Evolutionary conservation across 2,888 invertebrate genomes (phyloP), one percentile per base, ranked within the genome.

Genomic region (Thera obeliscata): DNA sequence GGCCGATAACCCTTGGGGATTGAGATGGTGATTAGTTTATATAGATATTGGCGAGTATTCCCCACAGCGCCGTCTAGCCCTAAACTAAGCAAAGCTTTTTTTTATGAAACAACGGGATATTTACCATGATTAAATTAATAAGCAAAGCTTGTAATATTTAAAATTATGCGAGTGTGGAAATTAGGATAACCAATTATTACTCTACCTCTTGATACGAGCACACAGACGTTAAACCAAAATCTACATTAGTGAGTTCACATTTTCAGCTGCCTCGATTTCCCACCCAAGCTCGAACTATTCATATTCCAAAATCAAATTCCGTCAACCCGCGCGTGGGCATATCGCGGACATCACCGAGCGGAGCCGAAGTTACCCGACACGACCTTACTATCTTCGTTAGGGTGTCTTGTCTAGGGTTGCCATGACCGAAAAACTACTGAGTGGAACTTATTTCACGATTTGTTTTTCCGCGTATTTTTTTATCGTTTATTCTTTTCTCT

Each of bases 301-400:
- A 67, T 71, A 73, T 72, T 74, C 69, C 60, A 67, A 73, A 74
- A 74, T 72, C 62, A 66, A 73, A 71, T 78, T 79, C 78, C 80
- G 76, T 80, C 83, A 81, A 80, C 70, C 71, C 76, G 84, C 83
- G 85, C 85, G 85, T 85, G 83, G 86, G 86, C 84, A 79, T 78
- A 85, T 85, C 85, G 70, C 78, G 64, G 63, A 74, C 77, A 83
- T 85, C 84, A 71, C 50, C 74, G 74, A 72, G 69, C 63, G 63
- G 55, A 68, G 75, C 78, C 81, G 82, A 81, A 76, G 77, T 71
- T 70, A 73, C 74, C 81, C 83, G 84, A 84, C 78, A 76, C 79
- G 81, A 80, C 79, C 83, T 81, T 71, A 67, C 66, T 66, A 69
- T 69, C 66, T 63, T 54, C 56, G 41, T 69, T 61, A 12, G 22